Base-by-base conservation (phyloP, 2,888 invertebrate species). In the Bruchidius siliquastri region DNA sequence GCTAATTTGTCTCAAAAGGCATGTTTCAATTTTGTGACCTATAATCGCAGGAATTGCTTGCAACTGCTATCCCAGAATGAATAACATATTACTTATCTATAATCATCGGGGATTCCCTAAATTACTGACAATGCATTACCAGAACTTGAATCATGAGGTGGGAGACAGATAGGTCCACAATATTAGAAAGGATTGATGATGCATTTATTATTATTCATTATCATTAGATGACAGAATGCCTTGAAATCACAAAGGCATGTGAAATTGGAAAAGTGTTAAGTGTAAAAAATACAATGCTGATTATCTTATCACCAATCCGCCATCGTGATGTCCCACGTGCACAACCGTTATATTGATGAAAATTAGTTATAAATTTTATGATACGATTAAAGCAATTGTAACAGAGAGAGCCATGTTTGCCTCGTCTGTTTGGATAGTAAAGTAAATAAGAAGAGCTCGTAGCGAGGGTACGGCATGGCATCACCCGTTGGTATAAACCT, bases 361-460 rank as follows among this genome's bases (percentile, higher is more conserved):
- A 76, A 76, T 75, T 76, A 74, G 72, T 71, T 73, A 77, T 77
- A 77, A 78, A 78, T 72, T 78, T 76, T 77, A 77, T 76, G 76
- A 72, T 75, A 77, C 72, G 74, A 74, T 75, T 73, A 76, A 74
- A 71, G 75, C 74, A 77, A 78, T 78, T 78, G 75, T 78, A 76
- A 75, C 78, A 71, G 49, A 49, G 49, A 49, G 49, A 74, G 68
- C 69, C 70, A 67, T 80, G 76, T 79, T 79, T 78, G 75, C 76
- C 49, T 70, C 73, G 76, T 74, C 78, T 78, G 76, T 77, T 72
- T 74, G 76, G 78, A 79, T 74, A 79, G 69, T 74, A 74, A 71
- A 76, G 75, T 74, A 79, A 78, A 78, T 76, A 79, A 73, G 67
- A 76, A 77, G 77, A 77, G 76, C 75, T 77, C 30, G 30, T 8